phyloP scores from a whole-genome alignment of 2,113 vertebrate genomes.

The Otus sunia region DNA sequence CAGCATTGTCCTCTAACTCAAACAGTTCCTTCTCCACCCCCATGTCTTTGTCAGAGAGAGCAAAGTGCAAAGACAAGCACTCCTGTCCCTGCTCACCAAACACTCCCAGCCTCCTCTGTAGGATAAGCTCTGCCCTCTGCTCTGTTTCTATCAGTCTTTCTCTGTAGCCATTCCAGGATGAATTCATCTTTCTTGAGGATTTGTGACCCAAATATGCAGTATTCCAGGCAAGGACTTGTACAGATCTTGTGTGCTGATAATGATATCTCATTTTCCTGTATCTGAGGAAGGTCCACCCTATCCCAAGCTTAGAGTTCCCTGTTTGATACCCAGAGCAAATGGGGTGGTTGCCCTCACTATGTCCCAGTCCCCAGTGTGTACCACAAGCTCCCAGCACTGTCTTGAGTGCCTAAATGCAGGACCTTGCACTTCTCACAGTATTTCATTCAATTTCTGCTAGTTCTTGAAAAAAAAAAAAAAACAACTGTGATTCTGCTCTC shows the following conservation, averaged over 20 bases:
- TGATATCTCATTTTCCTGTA: neutral
- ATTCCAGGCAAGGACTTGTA: neutral
- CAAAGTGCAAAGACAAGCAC: neutral
- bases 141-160: neutral
- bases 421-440: neutral
- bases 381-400: neutral
- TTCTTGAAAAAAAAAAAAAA: neutral
- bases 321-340: neutral
- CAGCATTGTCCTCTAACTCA: neutral
- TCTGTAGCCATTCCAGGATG: neutral
- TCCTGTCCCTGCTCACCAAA: neutral
- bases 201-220: neutral
- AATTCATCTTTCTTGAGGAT: neutral
- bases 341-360: neutral
- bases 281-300: neutral
- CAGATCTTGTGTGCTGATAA: neutral
- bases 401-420: accelerated
- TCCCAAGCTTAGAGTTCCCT: neutral
- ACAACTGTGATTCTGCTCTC: neutral
- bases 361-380: neutral
- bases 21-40: neutral
- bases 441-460: neutral
- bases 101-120: neutral
- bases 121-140: neutral
- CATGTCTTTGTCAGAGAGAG: neutral